Conservation (phyloP, 2,888 invertebrate species). For the Dicycla oo region DNA sequence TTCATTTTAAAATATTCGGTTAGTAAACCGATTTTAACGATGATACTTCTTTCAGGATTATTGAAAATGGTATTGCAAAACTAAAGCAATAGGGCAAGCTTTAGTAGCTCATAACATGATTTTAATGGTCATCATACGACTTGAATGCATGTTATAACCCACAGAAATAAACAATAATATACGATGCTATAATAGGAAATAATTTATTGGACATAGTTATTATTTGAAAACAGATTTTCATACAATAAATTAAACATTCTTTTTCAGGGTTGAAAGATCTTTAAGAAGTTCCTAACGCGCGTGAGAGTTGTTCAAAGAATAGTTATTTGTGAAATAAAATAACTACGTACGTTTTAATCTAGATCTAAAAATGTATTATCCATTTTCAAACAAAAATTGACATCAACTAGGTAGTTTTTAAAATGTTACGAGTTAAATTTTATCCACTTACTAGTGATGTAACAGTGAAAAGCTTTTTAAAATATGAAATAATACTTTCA, state of each 20-base stretch:
- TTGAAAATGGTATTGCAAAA: slow-evolving; percentile 1
- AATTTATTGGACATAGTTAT: slow-evolving; percentile 5
- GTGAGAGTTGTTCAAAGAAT: not conserved
- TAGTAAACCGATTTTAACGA: not conserved
- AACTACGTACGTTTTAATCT: not conserved
- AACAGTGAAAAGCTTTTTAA: not conserved
- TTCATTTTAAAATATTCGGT: not conserved
- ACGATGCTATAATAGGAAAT: slow-evolving; percentile 1
- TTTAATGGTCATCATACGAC: slow-evolving; percentile 14
- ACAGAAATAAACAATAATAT: slow-evolving; percentile 21
- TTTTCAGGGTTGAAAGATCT: not conserved
- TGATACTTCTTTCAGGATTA: not conserved
- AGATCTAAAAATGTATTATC: not conserved
- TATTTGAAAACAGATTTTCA: not conserved
- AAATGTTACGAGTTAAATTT: not conserved
- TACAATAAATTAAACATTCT: slow-evolving; percentile 1
- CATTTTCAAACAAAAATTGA: not conserved
- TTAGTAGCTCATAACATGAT: slow-evolving; percentile 22
- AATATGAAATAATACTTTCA: not conserved
- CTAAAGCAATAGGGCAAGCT: not conserved
- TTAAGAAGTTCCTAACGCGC: not conserved
- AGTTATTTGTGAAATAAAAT: not conserved
- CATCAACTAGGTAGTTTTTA: not conserved
- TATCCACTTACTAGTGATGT: not conserved
- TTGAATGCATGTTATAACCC: slow-evolving; percentile 21